These are phyloP conservation scores for Brenthis ino DNA, from an alignment of 2,888 invertebrate species.

Conservation along the genomic window DNA sequence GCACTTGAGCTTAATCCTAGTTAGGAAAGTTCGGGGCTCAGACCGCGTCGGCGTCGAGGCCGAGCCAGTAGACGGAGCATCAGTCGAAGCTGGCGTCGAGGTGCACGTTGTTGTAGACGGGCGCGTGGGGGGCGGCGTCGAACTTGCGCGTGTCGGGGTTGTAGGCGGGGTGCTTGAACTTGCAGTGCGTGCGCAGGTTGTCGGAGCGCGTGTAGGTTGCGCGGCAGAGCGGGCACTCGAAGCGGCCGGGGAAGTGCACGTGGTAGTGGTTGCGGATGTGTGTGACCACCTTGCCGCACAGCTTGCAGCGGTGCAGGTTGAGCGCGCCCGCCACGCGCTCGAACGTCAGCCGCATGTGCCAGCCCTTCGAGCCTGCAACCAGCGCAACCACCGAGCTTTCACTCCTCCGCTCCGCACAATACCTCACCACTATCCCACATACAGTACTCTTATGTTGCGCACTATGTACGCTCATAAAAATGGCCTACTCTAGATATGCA, in stretches of 20 bases:
- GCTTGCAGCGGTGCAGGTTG: constrained; percentile 96
- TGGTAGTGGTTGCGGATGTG: constrained; percentile 97
- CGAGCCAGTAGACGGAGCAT: constrained; percentile 74
- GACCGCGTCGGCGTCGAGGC: constrained; percentile 65
- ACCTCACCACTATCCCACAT: constrained; percentile 38
- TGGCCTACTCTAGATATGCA: constrained; percentile 26
- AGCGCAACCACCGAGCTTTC: constrained; percentile 86
- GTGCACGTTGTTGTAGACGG: constrained; percentile 75
- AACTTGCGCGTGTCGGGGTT: constrained; percentile 94
- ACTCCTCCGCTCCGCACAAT: constrained; percentile 42
- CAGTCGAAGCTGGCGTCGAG: constrained; percentile 82
- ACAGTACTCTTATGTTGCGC: background rate
- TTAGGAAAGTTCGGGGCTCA: constrained; percentile 57
- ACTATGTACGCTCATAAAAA: constrained; percentile 26
- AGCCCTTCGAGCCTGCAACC: constrained; percentile 96
- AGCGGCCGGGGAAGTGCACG: constrained; percentile 95
- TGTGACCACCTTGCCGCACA: constrained; percentile 96
- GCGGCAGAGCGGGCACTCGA: constrained; percentile 95
- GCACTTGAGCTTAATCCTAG: constrained; percentile 80
- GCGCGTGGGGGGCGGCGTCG: constrained; percentile 83
- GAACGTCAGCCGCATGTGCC: constrained; percentile 97
- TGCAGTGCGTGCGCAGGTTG: constrained; percentile 95
- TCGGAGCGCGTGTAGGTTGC: constrained; percentile 96
- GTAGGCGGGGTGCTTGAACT: constrained; percentile 94
- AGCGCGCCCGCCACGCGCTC: constrained; percentile 95